Evolutionary conservation across 2,113 vertebrate species (phyloP), one percentile per base, ranked within the genome.

Genomic region (Danionella cerebrum): DNA sequence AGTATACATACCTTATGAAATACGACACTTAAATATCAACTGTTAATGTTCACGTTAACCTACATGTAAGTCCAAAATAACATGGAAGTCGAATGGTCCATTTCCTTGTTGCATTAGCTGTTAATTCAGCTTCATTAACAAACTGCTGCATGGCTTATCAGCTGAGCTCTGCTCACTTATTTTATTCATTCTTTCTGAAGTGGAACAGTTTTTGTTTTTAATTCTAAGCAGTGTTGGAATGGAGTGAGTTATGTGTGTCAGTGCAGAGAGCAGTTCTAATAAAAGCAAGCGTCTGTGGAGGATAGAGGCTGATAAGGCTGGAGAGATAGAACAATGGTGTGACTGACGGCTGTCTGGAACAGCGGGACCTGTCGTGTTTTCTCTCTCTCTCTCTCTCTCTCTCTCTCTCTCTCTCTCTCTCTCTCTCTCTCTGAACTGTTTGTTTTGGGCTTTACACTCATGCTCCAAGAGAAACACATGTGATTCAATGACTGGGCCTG

Each of bases 1-100:
- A 97, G 96, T 85, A 27, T 57, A 13, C 21, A 14, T 38, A n/a
- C 39, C 39, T 18, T 36, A 24, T 19, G 33, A 50, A 58, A 19
- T 44, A 50, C 18, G 8, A 8, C 35, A 9, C 2, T 25, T 41
- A 22, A 22, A 41, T 54, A 14, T 21, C 63, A 50, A 25, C 44
- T 55, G 13, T 14, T 10, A 33, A 42, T 41, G 45, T 60, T 53
- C 39, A 53, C 42, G 44, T 25, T 2, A 14, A 4, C 29, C 42
- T 33, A 6, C 13, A 38, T 25, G 13, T 19, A 6, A 22, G 12
- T 13, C 33, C 10, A 8, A 24, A 55, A n/a, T 6, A 9, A 57
- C 4, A 24, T 8, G 19, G 18, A 12, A 44, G 14, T 29, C 8
- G 29, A 19, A 60, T 45, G 8, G 16, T 6, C 41, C 22, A 14